Percentiles rank a stretch among this genome's conserved stretches.
phyloP scores from a whole-genome alignment of 1,140 invertebrate genomes.

The Pseudoatta argentina region DNA sequence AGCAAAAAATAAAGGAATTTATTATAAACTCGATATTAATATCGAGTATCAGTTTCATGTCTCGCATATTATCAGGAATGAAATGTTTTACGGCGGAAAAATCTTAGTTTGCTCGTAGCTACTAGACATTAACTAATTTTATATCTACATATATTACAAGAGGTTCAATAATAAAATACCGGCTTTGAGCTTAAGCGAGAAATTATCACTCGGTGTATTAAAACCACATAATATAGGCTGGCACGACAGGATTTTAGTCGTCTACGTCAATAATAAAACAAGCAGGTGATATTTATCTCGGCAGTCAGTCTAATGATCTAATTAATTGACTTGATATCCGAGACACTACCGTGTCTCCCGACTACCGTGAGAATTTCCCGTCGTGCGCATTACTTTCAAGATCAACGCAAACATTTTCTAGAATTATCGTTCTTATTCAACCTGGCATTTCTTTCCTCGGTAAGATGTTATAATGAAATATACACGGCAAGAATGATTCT shows the following conservation, averaged over 20 bases:
- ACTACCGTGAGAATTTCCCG: not conserved
- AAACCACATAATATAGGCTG: slow-evolving; percentile 12
- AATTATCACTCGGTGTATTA: slow-evolving; percentile 25
- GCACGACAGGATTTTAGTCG: slow-evolving; percentile 9
- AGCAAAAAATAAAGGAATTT: not conserved
- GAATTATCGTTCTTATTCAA: too few relatives aligned
- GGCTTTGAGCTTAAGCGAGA: not conserved
- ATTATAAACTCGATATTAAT: not conserved
- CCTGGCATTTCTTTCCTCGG: not conserved
- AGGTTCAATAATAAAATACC: slow-evolving; percentile 17
- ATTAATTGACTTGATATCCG: too few relatives aligned
- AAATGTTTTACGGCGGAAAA: not conserved
- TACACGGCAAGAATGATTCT: too few relatives aligned
- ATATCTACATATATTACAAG: not conserved
- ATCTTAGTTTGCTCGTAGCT: not conserved
- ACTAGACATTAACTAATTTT: not conserved
- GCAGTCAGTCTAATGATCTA: too few relatives aligned
- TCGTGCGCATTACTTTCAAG: slow-evolving; percentile 9
- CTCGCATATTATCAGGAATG: not conserved
- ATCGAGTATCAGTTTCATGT: not conserved
- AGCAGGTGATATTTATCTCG: not conserved
- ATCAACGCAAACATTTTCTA: slow-evolving; percentile 5
- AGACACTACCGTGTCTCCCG: too few relatives aligned
- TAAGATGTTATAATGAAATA: not conserved
- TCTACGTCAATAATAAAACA: not conserved